Evolutionary conservation across 2,797 vertebrate genomes (phyloP), one percentile per base, ranked within the genome.

Genomic region (Denticeps clupeoides): DNA sequence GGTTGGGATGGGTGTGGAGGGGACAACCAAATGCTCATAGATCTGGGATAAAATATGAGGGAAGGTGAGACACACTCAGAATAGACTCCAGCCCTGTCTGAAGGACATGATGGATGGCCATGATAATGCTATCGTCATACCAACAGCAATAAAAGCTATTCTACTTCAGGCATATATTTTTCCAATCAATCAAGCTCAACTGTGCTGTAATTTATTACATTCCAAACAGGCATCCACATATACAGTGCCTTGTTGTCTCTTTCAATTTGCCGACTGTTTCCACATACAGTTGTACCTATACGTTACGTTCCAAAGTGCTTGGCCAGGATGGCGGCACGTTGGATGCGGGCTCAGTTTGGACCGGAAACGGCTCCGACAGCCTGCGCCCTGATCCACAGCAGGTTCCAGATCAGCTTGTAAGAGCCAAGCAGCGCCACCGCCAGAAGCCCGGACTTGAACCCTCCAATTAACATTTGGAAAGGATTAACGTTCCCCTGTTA

Each of bases 381-480:
- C 49, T 47, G 55, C 47, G 45, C 57, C 49, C 57, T 55, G 60
- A 67, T 58, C 52, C 46, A 49, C 49, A 45, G 41, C 4, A 18
- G 38, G 18, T 19, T 11, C 4, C 2, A 21, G 35, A 35, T 10
- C 4, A 9, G 35, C 18, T 35, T 8, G 11, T 16, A 38, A 35
- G 3, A 38, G 18, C 2, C 35, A 21, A 32, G 32, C 29, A 38
- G 35, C 1, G 32, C 15, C 32, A 15, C 15, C 73, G 74, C 75
- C 77, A 79, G 72, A 69, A 70, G 72, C 78, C 80, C 79, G 84
- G 76, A 69, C 58, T 78, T 71, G 73, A 78, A 81, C 77, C 75
- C 72, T 74, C 65, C 78, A 67, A 80, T 81, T 82, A 82, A 78
- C 82, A 84, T 80, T 82, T 80, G 77, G 79, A 80, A 75, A 73